Percentiles rank a stretch among this genome's conserved stretches.
These are phyloP conservation scores for Thunnus albacares DNA, from an alignment of 2,797 vertebrate species.

Conservation along the genomic window DNA sequence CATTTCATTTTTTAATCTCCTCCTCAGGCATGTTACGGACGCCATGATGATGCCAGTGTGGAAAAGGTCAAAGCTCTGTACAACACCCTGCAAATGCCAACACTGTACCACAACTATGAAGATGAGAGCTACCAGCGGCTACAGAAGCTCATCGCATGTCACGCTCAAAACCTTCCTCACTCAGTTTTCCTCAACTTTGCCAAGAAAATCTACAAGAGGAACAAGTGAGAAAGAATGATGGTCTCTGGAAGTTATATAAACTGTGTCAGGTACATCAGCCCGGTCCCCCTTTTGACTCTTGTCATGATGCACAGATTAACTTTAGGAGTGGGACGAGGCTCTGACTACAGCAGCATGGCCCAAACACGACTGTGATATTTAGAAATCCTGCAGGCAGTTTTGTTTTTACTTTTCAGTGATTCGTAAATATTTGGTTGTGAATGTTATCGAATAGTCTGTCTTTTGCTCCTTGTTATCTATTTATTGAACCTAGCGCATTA, in stretches of 20 bases:
- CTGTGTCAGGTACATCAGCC: not conserved
- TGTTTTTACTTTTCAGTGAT: conserved; percentile 15
- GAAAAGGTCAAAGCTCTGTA: conserved; percentile 92
- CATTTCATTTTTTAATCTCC: conserved; percentile 3
- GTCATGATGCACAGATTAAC: not conserved
- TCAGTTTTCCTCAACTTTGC: conserved; percentile 91
- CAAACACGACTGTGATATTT: not conserved
- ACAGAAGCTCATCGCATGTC: conserved; percentile 86
- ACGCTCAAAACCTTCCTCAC: conserved; percentile 86
- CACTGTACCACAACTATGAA: conserved; percentile 86
- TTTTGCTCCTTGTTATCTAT: conserved; percentile 22
- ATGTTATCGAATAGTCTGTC: conserved; percentile 3
- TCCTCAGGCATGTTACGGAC: conserved; percentile 92
- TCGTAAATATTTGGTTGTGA: conserved; percentile 40
- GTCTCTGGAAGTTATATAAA: not conserved
- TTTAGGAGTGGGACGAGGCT: not conserved
- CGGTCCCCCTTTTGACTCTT: conserved; percentile 12
- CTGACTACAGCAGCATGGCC: conserved; percentile 15
- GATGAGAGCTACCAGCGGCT: conserved; percentile 91
- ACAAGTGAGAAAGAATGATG: conserved; percentile 86
- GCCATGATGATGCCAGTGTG: conserved; percentile 88
- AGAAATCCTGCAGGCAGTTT: conserved; percentile 20
- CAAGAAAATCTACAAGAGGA: conserved; percentile 93
- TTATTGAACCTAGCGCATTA: conserved; percentile 40
- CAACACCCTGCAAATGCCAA: conserved; percentile 84